Base-by-base conservation (phyloP, 2,888 invertebrate genomes). In the Halocaridina rubra region DNA sequence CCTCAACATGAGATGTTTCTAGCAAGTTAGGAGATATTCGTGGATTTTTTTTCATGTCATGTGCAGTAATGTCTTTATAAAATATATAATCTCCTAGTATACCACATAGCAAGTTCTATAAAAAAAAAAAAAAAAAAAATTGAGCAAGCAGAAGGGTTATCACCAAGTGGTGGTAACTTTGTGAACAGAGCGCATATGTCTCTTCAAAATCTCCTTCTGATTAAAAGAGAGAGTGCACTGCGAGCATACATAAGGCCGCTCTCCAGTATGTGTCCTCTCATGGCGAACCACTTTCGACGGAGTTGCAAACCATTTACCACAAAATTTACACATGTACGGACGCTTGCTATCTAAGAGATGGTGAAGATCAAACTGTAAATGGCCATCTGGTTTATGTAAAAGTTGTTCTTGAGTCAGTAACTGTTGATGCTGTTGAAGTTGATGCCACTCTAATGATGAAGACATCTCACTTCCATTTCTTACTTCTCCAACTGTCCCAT, bases 181-280 rank as follows among this genome's bases (percentile, higher is more conserved):
- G 72, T 86, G 86, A 4, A 86, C 81, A 67, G 81, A 78, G 67
- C 86, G 61, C 46, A 86, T 64, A 46, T 86, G 86, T 19, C 86
- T 77, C 71, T 86, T 81, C 10, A 86, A 30, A 57, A 86, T 86
- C 67, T 86, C 86, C 22, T 80, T 64, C 71, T 85, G 85, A 32
- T 80, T 85, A 39, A 85, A 85, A 8, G 85, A 85, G 16, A 80
- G 85, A 0, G 80, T 57, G 27, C 87, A 87, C 32, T 81, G 75
- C 10, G 84, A 76, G 57, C 87, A 87, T 16, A 78, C 32, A 46
- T 79, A 87, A 16, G 87, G 87, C 46, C 85, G 71, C 30, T 87
- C 87, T 10, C 85, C 85, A 13, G 87, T 87, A 53, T 87, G 87
- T 30, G 87, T 87, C 61, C 87, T 80, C 27, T 85, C 71, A 72